Evolutionary conservation across 2,113 vertebrate genomes (phyloP), one percentile per base, ranked within the genome.

Genomic region (Delphinus delphis): DNA sequence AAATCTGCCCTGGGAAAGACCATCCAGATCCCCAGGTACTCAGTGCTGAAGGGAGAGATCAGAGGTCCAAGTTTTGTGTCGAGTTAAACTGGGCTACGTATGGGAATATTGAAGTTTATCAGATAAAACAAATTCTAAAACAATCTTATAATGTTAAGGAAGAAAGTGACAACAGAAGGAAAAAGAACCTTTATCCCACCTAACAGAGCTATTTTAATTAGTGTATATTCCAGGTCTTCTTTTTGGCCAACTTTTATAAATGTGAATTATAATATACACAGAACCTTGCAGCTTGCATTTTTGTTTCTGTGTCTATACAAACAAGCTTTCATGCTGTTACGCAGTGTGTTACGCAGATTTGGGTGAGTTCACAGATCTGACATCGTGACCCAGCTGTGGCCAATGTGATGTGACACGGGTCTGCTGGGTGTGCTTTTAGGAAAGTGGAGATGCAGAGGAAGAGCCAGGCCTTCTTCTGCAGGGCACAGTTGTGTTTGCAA

Each of bases 121-220:
- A 53, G 28, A 76, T 28, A 3, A 2, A 71, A 79, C 65, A 84
- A 83, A 36, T 88, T 47, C 12, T 36, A 65, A 67, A 36, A 81
- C 11, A 55, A 17, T 82, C 73, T 93, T 41, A 79, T 2, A 63
- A 14, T 77, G 47, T 68, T 79, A 92, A 82, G 63, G 26, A 95
- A 92, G 44, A 83, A 81, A 74, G 31, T 53, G 11, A 58, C 58
- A 94, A 50, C 38, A 95, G 92, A 81, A 96, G 41, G 33, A 63
- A 93, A 97, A 91, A 60, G 5, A 68, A 25, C 1, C 9, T 68
- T 90, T 82, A 33, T 92, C 15, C 23, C 23, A 50, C 26, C 13
- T 60, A 65, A 74, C 41, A 81, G 85, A 91, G 47, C 31, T 89
- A 33, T 91, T 88, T 83, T 68, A 89, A 88, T 74, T 83, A 65